Conservation (phyloP, 2,113 vertebrate species). For the Danio rerio region DNA sequence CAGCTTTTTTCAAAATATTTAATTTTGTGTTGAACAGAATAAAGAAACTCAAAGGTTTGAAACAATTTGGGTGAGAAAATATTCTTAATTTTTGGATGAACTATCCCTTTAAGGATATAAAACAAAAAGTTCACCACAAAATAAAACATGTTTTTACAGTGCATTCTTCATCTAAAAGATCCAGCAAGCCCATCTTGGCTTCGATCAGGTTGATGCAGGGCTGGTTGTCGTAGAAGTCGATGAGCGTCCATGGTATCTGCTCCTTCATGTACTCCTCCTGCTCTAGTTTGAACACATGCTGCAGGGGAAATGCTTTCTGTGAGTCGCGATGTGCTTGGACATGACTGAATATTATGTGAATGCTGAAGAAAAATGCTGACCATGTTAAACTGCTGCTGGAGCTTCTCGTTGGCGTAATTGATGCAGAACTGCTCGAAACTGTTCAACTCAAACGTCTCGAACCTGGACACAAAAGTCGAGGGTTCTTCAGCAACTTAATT, state of each 20-base stretch:
- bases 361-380: conserved; percentile 71
- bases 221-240: conserved; percentile 98
- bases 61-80: too few relatives aligned
- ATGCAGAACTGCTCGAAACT: conserved; percentile 99
- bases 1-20: too few relatives aligned
- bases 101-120: too few relatives aligned
- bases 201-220: conserved; percentile 97
- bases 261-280: conserved; percentile 98
- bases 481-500: background rate
- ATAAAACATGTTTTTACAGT: conserved; percentile 73
- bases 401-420: conserved; percentile 98
- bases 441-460: conserved; percentile 97
- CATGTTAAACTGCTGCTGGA: conserved; percentile 99
- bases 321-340: conserved; percentile 27
- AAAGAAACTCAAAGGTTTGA: too few relatives aligned
- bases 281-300: conserved; percentile 98
- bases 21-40: too few relatives aligned
- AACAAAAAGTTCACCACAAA: conserved; percentile 30
- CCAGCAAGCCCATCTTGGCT: conserved; percentile 91
- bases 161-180: conserved; percentile 96
- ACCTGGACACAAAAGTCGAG: conserved; percentile 73
- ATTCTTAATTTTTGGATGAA: too few relatives aligned
- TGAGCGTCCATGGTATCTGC: conserved; percentile 95
- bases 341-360: background rate
- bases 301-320: conserved; percentile 38